Percentiles rank a stretch among this genome's conserved stretches.
Conservation (phyloP, 2,113 vertebrate genomes). For the Parotia lawesii region DNA sequence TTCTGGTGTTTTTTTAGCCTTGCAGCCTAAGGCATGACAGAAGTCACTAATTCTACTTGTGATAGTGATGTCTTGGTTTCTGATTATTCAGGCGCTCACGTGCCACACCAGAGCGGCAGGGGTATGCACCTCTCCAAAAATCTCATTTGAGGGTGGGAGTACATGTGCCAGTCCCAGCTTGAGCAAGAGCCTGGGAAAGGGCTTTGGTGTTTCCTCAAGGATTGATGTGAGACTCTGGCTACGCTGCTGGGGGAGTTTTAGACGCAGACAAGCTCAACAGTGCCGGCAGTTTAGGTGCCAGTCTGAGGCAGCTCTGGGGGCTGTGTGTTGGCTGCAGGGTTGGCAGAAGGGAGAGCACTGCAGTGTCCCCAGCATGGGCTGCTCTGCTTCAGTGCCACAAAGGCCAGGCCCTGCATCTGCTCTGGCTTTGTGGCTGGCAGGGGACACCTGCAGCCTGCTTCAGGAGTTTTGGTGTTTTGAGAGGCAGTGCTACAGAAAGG, state of each 20-base stretch:
- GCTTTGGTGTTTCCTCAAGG: background rate
- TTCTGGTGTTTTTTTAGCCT: background rate
- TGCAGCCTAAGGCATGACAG: background rate
- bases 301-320: background rate
- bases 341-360: background rate
- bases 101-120: background rate
- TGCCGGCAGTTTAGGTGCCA: background rate
- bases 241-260: background rate
- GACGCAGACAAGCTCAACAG: background rate
- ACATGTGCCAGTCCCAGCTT: background rate
- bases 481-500: background rate
- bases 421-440: fast-evolving
- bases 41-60: background rate
- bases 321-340: background rate
- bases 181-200: background rate
- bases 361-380: fast-evolving
- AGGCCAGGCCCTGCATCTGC: fast-evolving
- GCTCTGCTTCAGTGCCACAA: fast-evolving
- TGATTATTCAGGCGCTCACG: background rate
- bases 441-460: background rate
- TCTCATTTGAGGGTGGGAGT: background rate
- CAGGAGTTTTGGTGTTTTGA: background rate
- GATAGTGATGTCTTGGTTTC: background rate
- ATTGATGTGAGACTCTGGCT: background rate
- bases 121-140: background rate